Conservation (phyloP, 2,888 invertebrate genomes). For the Chaetogeoica ovagalla region DNA sequence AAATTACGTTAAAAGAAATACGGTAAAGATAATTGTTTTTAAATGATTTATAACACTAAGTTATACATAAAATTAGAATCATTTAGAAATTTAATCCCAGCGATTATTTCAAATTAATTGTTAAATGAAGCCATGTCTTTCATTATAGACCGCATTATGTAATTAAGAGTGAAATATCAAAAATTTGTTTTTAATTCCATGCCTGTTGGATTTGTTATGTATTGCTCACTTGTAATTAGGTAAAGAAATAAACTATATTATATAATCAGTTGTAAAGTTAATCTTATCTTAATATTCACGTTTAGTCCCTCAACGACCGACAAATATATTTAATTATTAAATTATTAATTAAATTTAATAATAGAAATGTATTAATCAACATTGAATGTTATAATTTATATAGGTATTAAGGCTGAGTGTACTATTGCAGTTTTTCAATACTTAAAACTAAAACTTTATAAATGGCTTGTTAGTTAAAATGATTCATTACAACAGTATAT, state of each 20-base stretch:
- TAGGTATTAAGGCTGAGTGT: background rate
- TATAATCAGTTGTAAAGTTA: background rate
- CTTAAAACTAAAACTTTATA: background rate
- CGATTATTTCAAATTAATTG: slow-evolving; percentile 3
- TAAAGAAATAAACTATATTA: background rate
- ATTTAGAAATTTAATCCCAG: background rate
- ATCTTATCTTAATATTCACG: background rate
- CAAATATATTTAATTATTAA: background rate
- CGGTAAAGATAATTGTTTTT: background rate
- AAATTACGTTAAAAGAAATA: too few relatives aligned
- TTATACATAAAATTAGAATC: background rate
- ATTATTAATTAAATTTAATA: background rate
- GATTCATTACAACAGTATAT: background rate
- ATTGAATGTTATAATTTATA: background rate
- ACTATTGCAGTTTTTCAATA: background rate
- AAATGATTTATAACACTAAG: background rate
- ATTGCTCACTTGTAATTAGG: background rate
- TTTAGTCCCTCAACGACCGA: background rate
- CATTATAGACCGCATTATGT: too few relatives aligned
- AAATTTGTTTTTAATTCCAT: background rate
- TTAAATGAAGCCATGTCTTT: background rate
- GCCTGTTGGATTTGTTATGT: background rate
- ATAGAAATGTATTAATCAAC: background rate
- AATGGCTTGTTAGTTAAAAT: background rate
- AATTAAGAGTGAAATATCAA: background rate